Conservation (phyloP, 2,888 invertebrate genomes). For the Bellardia bayeri region DNA sequence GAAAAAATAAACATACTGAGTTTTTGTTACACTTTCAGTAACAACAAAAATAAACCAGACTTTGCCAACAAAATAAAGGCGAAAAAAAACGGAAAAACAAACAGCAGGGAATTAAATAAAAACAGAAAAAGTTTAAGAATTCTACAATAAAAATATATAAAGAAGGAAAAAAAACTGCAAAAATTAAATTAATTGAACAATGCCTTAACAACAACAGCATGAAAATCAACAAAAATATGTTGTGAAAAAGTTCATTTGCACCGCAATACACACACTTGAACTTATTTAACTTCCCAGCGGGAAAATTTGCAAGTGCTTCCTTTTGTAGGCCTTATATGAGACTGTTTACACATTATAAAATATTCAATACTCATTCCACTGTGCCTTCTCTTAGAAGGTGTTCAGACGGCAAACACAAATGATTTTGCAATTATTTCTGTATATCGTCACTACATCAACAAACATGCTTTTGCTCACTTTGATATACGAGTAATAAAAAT, state of each 20-base stretch:
- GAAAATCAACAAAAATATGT: neutral
- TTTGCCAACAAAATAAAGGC: slow-evolving; percentile 52
- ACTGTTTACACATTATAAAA: neutral
- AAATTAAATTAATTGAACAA: slow-evolving; percentile 46
- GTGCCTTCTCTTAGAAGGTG: too few species aligned
- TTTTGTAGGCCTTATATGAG: too few species aligned
- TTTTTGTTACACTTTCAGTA: slow-evolving; percentile 20
- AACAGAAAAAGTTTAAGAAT: slow-evolving; percentile 22
- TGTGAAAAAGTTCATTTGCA: slow-evolving; percentile 23
- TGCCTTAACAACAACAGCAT: slow-evolving; percentile 8
- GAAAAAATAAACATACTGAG: slow-evolving; percentile 36
- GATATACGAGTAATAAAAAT: too few species aligned
- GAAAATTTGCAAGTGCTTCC: too few species aligned
- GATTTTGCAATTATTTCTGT: too few species aligned
- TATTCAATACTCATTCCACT: too few species aligned
- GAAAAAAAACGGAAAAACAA: neutral
- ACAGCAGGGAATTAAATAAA: slow-evolving; percentile 34
- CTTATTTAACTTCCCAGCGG: neutral
- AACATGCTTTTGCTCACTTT: too few species aligned
- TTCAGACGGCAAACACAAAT: too few species aligned
- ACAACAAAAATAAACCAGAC: slow-evolving; percentile 20
- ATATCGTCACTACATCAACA: too few species aligned
- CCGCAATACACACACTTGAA: neutral
- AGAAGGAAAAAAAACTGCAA: neutral
- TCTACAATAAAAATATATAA: neutral